phyloP scores from a whole-genome alignment of 2,113 vertebrate species.

The Myotis brandtii region DNA sequence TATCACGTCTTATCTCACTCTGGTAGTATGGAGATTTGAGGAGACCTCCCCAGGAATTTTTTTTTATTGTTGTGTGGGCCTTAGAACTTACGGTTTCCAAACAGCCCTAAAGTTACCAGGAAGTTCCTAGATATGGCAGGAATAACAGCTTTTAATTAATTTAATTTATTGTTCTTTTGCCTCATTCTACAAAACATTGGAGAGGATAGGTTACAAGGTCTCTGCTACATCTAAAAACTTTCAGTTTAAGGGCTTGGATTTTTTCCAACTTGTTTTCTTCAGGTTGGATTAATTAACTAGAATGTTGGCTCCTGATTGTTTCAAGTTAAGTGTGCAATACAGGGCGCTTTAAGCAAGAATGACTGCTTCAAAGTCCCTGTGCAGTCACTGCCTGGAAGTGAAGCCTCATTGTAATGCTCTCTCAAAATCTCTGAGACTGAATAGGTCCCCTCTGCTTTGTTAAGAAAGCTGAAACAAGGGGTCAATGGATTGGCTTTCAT shows the following conservation, averaged over 20 bases:
- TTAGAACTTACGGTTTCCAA: background rate
- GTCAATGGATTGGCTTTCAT: background rate
- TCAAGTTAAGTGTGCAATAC: constrained; percentile 62
- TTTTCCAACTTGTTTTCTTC: constrained; percentile 59
- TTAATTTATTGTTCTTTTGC: background rate
- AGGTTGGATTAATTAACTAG: constrained; percentile 63
- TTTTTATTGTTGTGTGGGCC: background rate
- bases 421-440: constrained; percentile 7
- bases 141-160: constrained; percentile 15
- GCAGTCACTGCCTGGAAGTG: constrained; percentile 52
- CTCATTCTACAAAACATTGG: constrained; percentile 7
- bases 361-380: background rate
- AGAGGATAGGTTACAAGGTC: background rate
- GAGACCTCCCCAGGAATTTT: background rate
- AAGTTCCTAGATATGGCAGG: background rate
- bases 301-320: constrained; percentile 53
- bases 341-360: constrained; percentile 43
- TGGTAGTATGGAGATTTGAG: background rate
- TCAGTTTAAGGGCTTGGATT: background rate
- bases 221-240: constrained; percentile 25
- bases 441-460: background rate
- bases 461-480: constrained; percentile 29
- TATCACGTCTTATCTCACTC: background rate
- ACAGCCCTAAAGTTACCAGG: background rate
- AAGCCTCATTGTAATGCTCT: constrained; percentile 6